Evolutionary conservation across 2,797 vertebrate genomes (phyloP).

Genomic region (Enoplosus armatus): DNA sequence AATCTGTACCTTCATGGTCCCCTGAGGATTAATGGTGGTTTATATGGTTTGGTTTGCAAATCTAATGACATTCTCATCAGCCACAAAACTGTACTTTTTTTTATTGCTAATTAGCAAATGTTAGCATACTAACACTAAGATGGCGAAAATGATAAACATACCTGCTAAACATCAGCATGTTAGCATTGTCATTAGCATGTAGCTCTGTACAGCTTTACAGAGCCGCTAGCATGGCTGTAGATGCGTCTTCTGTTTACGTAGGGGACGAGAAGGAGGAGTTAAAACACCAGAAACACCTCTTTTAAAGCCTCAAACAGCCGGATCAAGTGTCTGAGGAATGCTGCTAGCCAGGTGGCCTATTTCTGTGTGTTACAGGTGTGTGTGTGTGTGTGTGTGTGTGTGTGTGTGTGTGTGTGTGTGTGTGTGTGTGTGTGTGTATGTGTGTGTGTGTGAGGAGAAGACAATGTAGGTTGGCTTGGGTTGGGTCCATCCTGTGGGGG

Average conservation of each 20-base stretch:
- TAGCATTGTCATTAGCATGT: neutral
- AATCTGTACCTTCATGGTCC: neutral
- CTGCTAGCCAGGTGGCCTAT: conserved; percentile 68
- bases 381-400: conserved; percentile 22
- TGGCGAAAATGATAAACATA: neutral
- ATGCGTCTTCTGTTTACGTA: conserved; percentile 3
- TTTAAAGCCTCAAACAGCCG: conserved; percentile 45
- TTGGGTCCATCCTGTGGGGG: conserved; percentile 73
- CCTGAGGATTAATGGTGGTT: neutral
- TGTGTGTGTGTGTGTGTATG: conserved; percentile 29
- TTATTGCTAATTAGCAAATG: neutral
- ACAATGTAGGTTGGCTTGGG: conserved; percentile 69
- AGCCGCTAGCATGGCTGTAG: neutral
- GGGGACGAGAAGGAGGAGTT: conserved; percentile 30
- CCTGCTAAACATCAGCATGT: neutral
- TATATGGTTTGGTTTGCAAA: no score
- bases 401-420: conserved; percentile 30
- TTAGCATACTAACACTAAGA: neutral
- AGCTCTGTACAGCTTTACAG: neutral
- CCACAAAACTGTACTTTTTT: neutral
- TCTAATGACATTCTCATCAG: neutral
- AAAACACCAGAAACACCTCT: conserved; percentile 41
- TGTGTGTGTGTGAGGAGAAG: conserved; percentile 34
- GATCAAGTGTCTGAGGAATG: conserved; percentile 71
- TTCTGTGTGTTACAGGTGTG: conserved; percentile 49